Percentiles rank a stretch among this genome's conserved stretches.
Conservation (phyloP, 2,888 invertebrate genomes). For the Mythimna loreyi region DNA sequence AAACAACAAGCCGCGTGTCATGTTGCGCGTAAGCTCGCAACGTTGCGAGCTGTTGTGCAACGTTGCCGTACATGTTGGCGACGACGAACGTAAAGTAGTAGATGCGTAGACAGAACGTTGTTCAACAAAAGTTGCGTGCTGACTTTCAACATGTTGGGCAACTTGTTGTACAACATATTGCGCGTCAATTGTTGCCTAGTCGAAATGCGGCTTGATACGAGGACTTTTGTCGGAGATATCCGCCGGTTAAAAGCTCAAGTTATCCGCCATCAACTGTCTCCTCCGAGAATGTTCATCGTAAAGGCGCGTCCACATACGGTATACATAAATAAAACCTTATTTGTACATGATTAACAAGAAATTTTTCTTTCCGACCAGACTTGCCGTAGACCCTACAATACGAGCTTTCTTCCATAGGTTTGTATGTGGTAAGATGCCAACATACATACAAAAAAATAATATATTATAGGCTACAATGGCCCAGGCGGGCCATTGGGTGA, state of each 20-base stretch:
- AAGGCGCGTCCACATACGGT: constrained; percentile 59
- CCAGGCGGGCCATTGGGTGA: constrained; percentile 56
- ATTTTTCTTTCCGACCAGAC: constrained; percentile 87
- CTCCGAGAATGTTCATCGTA: constrained; percentile 48
- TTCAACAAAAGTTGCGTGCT: no score
- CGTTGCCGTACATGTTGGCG: no score
- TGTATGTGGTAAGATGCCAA: constrained; percentile 91
- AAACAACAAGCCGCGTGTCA: no score
- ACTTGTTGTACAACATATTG: no score
- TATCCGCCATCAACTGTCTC: constrained; percentile 28
- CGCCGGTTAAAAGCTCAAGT: background rate
- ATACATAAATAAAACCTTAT: constrained; percentile 50
- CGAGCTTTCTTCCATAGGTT: constrained; percentile 82
- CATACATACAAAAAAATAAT: constrained; percentile 80
- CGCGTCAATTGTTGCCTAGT: no score
- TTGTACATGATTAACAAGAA: constrained; percentile 80
- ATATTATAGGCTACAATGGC: constrained; percentile 52
- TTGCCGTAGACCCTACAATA: constrained; percentile 82
- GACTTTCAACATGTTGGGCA: no score
- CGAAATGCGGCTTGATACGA: no score
- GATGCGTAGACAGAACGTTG: no score
- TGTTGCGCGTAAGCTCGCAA: no score
- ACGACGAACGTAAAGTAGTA: no score
- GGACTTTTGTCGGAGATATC: no score
- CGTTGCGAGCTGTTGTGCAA: no score